Percentiles rank a stretch among this genome's conserved stretches.
These are phyloP conservation scores for Cyrtodaria siliqua DNA, from an alignment of 2,888 invertebrate genomes.

Conservation along the genomic window DNA sequence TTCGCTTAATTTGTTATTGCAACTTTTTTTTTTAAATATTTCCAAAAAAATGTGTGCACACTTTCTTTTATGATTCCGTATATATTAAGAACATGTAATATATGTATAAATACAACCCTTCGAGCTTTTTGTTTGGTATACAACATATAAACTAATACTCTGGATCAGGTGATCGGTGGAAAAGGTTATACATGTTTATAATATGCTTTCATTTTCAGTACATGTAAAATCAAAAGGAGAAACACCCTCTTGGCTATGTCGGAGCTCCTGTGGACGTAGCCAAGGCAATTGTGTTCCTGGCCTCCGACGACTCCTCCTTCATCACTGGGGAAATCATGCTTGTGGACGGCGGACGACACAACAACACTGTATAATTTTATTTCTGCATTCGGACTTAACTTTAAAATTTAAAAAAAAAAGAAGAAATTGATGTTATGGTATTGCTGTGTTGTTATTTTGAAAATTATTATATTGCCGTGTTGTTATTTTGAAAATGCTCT, in stretches of 20 bases:
- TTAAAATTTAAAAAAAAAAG: no score
- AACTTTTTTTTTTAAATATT: no score
- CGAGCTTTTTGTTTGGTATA: neutral
- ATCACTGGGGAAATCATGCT: conserved; percentile 71
- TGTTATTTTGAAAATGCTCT: no score
- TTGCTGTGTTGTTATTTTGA: no score
- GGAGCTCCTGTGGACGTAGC: conserved; percentile 76
- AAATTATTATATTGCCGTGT: no score
- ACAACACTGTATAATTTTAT: no score
- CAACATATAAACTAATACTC: neutral
- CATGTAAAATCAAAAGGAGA: conserved; percentile 34
- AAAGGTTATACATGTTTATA: neutral
- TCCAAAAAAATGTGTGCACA: no score
- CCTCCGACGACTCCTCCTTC: conserved; percentile 71
- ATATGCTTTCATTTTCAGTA: conserved; percentile 43
- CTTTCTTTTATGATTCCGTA: no score
- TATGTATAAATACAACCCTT: neutral
- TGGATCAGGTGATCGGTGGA: neutral
- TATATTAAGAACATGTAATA: no score
- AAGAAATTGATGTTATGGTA: no score
- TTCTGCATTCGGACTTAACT: no score
- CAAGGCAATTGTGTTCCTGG: conserved; percentile 71
- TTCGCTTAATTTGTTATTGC: no score
- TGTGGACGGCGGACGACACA: conserved; percentile 73
- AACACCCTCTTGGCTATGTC: conserved; percentile 72